phyloP scores from a whole-genome alignment of 2,113 vertebrate genomes.

The Silurus asotus region DNA sequence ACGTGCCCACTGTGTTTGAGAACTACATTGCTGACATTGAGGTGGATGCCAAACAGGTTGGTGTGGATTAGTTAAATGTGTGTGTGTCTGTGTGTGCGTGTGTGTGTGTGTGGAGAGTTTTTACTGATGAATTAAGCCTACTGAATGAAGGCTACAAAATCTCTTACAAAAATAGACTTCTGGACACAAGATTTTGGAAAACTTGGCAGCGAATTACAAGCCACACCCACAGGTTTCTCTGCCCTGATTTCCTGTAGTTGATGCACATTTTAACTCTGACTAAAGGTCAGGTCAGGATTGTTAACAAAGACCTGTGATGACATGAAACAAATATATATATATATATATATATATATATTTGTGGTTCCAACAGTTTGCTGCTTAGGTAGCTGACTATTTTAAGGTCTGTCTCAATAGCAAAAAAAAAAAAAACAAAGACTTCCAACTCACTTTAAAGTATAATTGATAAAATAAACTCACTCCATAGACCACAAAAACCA shows the following conservation, averaged over 20 bases:
- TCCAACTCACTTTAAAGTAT: too few relatives aligned
- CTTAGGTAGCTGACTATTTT: too few relatives aligned
- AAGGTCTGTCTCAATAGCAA: too few relatives aligned
- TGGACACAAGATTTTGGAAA: background rate
- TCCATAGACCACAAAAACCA: too few relatives aligned
- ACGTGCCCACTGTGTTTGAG: slow-evolving; percentile 95
- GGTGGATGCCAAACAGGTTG: slow-evolving; percentile 94
- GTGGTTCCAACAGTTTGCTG: background rate
- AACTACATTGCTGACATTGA: slow-evolving; percentile 99
- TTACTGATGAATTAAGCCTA: background rate
- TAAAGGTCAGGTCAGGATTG: background rate
- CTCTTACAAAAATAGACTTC: background rate
- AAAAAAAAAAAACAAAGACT: too few relatives aligned
- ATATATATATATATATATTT: background rate
- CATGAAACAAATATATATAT: too few relatives aligned
- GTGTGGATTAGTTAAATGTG: slow-evolving; percentile 34
- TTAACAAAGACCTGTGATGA: background rate
- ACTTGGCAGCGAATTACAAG: background rate
- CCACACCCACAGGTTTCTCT: background rate
- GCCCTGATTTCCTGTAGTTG: background rate
- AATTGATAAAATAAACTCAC: too few relatives aligned
- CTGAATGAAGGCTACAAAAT: background rate
- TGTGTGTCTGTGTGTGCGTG: background rate
- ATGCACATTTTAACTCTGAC: background rate
- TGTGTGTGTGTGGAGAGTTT: background rate